A percentile compares a stretch with the other conserved stretches of the same genome.
These are phyloP conservation scores for Bos indicus DNA, from an alignment of 2,113 vertebrate genomes.

Conservation along the genomic window DNA sequence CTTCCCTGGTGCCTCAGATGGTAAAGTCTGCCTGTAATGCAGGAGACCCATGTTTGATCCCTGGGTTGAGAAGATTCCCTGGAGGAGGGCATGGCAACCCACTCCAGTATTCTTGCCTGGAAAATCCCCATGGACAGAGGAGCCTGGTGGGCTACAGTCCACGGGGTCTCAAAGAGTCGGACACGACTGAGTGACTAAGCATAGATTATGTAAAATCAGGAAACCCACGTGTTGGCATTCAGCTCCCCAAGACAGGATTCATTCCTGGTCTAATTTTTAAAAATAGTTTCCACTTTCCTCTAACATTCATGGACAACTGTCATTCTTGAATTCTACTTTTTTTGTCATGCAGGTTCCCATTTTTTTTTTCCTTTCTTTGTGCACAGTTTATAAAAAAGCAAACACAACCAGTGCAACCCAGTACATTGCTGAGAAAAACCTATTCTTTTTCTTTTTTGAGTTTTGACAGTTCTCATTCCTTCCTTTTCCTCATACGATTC, in stretches of 20 bases:
- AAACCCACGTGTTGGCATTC: background rate
- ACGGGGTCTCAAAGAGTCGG: background rate
- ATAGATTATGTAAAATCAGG: background rate
- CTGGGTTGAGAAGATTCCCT: background rate
- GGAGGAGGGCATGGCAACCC: background rate
- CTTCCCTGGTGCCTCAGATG: background rate
- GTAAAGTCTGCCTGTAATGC: background rate
- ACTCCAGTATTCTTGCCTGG: background rate
- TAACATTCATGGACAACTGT: background rate
- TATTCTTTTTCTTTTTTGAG: too few relatives aligned
- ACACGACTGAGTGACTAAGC: background rate
- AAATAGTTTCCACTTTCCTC: background rate
- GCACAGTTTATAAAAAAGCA: background rate
- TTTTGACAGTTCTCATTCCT: background rate
- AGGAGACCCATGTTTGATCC: background rate
- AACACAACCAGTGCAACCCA: rapidly evolving
- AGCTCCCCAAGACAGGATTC: background rate
- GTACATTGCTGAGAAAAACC: background rate
- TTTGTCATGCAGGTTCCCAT: background rate
- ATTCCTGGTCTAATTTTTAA: background rate
- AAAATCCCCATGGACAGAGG: background rate
- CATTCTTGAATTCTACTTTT: background rate
- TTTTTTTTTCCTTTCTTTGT: background rate
- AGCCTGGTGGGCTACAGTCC: background rate
- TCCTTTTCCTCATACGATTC: background rate